phyloP scores from a whole-genome alignment of 2,797 vertebrate genomes.

The Anableps anableps region DNA sequence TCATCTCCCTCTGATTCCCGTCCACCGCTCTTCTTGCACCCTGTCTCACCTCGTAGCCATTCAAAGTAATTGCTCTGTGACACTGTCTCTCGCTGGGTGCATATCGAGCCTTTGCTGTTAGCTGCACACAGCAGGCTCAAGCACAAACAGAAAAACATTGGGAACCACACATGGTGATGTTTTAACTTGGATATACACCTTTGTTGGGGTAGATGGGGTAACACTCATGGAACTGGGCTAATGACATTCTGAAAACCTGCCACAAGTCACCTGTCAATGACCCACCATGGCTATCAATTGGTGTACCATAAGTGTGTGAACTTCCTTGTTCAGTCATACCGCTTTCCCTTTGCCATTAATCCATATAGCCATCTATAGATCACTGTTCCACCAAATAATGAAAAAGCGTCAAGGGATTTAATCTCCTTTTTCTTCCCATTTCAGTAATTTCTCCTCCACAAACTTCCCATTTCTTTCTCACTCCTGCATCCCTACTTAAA shows the following conservation, averaged over 20 bases:
- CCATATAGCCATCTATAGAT: constrained; percentile 14
- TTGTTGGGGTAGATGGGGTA: constrained; percentile 7
- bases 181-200: constrained; percentile 2
- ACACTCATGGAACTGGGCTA: constrained; percentile 13
- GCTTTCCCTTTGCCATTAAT: constrained; percentile 13
- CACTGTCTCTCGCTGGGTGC: constrained; percentile 14
- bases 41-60: constrained; percentile 45
- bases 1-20: not conserved
- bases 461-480: not conserved
- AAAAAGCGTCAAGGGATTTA: constrained; percentile 2
- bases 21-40: not conserved
- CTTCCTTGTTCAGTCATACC: not conserved
- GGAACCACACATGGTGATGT: constrained; percentile 9
- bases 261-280: constrained; percentile 15
- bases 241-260: constrained; percentile 22
- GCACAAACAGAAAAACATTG: constrained; percentile 24
- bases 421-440: not conserved
- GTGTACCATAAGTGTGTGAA: not conserved
- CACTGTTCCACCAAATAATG: constrained; percentile 9
- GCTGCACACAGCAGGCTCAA: constrained; percentile 24
- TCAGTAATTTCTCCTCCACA: not conserved
- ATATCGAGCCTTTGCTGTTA: constrained; percentile 44
- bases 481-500: not conserved
- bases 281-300: constrained; percentile 15
- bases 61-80: constrained; percentile 54